These are phyloP conservation scores for Nasonia oneida DNA, from an alignment of 2,888 invertebrate species.

Conservation along the genomic window DNA sequence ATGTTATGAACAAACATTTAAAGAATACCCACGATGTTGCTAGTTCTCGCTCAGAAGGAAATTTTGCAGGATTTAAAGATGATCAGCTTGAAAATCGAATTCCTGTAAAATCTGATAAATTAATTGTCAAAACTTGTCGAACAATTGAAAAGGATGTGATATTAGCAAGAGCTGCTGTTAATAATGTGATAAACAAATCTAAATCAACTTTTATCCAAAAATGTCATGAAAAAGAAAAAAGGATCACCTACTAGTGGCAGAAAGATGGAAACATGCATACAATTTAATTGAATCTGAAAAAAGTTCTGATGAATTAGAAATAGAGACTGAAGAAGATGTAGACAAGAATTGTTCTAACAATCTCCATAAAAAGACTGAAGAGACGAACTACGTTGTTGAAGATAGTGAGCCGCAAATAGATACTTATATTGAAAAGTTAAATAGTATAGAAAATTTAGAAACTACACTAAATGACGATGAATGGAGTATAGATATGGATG, in stretches of 20 bases:
- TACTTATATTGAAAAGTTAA: too few relatives aligned
- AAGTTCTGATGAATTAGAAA: too few relatives aligned
- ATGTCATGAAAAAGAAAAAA: background rate
- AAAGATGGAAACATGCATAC: too few relatives aligned
- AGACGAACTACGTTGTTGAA: too few relatives aligned
- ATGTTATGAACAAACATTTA: conserved; percentile 17
- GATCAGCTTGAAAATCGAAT: background rate
- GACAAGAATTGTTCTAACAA: too few relatives aligned
- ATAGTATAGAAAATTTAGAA: too few relatives aligned
- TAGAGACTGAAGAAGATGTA: too few relatives aligned
- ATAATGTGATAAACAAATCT: background rate
- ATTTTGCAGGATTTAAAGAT: background rate
- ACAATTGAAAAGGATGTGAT: background rate
- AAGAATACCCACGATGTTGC: background rate
- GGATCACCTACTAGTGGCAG: background rate
- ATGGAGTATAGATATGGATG: too few relatives aligned
- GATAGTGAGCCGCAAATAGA: too few relatives aligned
- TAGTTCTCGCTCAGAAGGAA: background rate
- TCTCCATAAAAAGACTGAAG: too few relatives aligned
- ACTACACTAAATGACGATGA: too few relatives aligned
- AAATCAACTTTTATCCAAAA: background rate
- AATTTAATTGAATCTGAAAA: too few relatives aligned
- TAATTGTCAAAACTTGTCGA: background rate
- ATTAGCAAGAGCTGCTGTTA: background rate
- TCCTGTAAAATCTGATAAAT: background rate